Evolutionary conservation across 2,113 vertebrate genomes (phyloP).

Genomic region (Merops nubicus): DNA sequence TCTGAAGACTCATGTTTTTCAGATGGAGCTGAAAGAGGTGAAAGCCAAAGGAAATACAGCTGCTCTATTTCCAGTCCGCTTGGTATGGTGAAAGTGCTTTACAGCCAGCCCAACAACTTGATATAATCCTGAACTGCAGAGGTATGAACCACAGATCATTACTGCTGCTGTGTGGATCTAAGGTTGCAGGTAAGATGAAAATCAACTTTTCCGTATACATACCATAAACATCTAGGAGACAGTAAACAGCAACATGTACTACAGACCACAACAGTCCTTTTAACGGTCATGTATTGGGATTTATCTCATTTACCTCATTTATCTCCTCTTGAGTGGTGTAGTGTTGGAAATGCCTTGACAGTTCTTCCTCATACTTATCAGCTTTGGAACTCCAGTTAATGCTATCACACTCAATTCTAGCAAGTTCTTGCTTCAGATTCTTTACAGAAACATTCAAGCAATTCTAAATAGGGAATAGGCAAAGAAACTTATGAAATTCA

Average conservation of each 20-base stretch:
- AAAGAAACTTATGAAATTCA: background rate
- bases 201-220: background rate
- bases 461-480: conserved; percentile 65
- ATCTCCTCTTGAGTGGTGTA: conserved; percentile 77
- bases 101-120: background rate
- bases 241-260: background rate
- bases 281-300: background rate
- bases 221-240: background rate
- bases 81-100: background rate
- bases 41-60: background rate
- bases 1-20: background rate
- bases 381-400: conserved; percentile 69
- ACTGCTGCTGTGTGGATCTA: background rate
- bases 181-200: background rate
- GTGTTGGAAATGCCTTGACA: conserved; percentile 66
- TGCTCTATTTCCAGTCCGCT: background rate
- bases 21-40: background rate
- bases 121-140: background rate
- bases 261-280: background rate
- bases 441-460: conserved; percentile 76
- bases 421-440: conserved; percentile 78
- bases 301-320: conserved; percentile 77
- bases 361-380: conserved; percentile 57
- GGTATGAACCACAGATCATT: background rate
- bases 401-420: conserved; percentile 71